phyloP scores from a whole-genome alignment of 2,113 vertebrate species.

The Corythornis vintsioides region DNA sequence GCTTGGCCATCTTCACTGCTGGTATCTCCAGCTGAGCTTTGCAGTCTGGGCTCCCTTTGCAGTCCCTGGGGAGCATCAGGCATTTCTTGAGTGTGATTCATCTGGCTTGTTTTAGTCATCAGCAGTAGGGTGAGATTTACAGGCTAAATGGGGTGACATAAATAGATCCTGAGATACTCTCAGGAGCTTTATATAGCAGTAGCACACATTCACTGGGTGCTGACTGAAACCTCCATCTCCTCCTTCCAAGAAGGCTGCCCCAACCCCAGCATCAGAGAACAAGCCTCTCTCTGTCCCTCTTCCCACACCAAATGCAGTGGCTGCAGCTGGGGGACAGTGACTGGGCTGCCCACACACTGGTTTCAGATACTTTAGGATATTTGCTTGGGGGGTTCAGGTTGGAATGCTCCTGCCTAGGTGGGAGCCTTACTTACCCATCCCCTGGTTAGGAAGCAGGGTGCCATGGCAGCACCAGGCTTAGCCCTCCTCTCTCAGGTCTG shows the following conservation, averaged over 20 bases:
- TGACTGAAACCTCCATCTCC: background rate
- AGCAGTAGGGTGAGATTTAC: constrained; percentile 44
- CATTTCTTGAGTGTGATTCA: constrained; percentile 62
- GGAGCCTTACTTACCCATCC: constrained; percentile 1
- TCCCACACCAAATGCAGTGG: background rate
- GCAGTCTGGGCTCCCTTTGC: background rate
- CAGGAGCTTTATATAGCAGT: constrained; percentile 48
- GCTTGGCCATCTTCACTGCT: background rate
- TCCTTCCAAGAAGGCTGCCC: background rate
- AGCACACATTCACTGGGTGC: background rate
- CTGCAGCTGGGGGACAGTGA: background rate
- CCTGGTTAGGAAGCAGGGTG: background rate
- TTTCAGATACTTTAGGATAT: background rate
- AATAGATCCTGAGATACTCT: constrained; percentile 40
- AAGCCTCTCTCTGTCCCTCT: background rate
- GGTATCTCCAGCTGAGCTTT: constrained; percentile 14
- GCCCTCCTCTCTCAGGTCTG: background rate
- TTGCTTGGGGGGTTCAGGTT: background rate
- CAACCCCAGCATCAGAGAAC: background rate
- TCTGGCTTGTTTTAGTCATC: constrained; percentile 36
- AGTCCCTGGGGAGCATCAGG: background rate
- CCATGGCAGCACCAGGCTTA: background rate
- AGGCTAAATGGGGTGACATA: constrained; percentile 37
- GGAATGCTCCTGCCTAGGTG: background rate
- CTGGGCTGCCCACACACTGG: background rate